Base-by-base conservation (phyloP, 1,140 invertebrate genomes). In the Drosophila kanapiae region DNA sequence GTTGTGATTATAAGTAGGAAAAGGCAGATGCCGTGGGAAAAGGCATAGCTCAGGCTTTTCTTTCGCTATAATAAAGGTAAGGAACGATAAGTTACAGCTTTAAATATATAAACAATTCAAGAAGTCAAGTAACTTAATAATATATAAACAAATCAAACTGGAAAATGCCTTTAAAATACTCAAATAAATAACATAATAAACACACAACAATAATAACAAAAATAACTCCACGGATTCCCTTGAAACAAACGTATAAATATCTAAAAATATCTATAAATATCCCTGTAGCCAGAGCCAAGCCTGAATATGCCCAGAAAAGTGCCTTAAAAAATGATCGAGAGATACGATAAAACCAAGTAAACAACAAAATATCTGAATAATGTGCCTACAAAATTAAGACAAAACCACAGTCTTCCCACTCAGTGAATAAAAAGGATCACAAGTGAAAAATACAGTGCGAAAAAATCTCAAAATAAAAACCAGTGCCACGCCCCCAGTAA, bases 221-320 rank as follows among this genome's bases (percentile, higher is more conserved):
- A 23, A 23, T 23, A 23, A 16, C 13, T 10, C 9, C 57, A 42
- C 0, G 4, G 1, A 56, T 31, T 16, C 10, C 29, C 0, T 53
- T 0, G 13, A 7, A 6, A 7, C 3, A n/a, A 23, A 42, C 51
- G 2, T 1, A 33, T 37, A n/a, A 63, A 63, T 42, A 38, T 37
- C 6, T 3, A 49, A 10, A 11, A n/a, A 51, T 54, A 57, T 53
- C n/a, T n/a, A n/a, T n/a, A n/a, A n/a, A n/a, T n/a, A n/a, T 23
- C 37, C 13, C 9, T 47, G 9, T 27, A 81, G 69, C 57, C 29
- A 61, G 14, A 64, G 9, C 9, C 11, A 62, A 62, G 45, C 54
- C 31, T 48, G 7, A 77, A 77, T 62, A 88, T 88, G 84, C 63
- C 75, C 67, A 65, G 78, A 72, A 90, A 88, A 75, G 78, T 88